phyloP scores from a whole-genome alignment of 2,888 invertebrate species.

The Orthosia incerta region DNA sequence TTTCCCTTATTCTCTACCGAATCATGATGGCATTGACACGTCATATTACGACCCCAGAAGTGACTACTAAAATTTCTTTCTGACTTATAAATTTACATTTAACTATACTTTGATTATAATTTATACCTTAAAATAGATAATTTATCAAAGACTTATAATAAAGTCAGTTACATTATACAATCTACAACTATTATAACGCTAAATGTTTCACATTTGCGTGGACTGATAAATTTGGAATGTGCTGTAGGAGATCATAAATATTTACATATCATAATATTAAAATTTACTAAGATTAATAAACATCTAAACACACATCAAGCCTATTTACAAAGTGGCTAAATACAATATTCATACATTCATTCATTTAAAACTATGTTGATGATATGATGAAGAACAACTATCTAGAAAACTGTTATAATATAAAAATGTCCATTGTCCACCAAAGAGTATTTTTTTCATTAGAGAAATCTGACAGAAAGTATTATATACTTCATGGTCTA shows the following conservation, averaged over 20 bases:
- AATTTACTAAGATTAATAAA: conserved; percentile 35
- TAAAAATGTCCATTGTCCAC: conserved; percentile 15
- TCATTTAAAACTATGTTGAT: conserved; percentile 27
- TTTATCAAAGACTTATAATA: conserved; percentile 6
- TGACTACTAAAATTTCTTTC: conserved; percentile 4
- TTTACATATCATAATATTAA: conserved; percentile 67
- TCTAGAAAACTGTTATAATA: conserved; percentile 16
- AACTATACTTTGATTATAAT: conserved; percentile 17
- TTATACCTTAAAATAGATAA: conserved; percentile 14
- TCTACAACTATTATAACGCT: conserved; percentile 53
- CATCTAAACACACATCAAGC: conserved; percentile 47
- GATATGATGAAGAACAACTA: conserved; percentile 44
- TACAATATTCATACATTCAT: conserved; percentile 26
- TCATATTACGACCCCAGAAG: background rate
- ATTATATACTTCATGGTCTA: background rate
- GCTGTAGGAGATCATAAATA: conserved; percentile 84
- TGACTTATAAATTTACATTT: conserved; percentile 22
- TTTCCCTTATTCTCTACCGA: too few relatives aligned
- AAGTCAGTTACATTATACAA: conserved; percentile 35
- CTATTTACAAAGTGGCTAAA: conserved; percentile 50
- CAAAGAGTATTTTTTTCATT: background rate
- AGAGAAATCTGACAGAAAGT: background rate
- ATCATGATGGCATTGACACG: too few relatives aligned
- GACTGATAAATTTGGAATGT: conserved; percentile 84
- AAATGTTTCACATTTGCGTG: conserved; percentile 80